Percentiles rank a stretch among this genome's conserved stretches.
Evolutionary conservation across 1,140 invertebrate genomes (phyloP).

Genomic region (Brachionus rotundiformis): DNA sequence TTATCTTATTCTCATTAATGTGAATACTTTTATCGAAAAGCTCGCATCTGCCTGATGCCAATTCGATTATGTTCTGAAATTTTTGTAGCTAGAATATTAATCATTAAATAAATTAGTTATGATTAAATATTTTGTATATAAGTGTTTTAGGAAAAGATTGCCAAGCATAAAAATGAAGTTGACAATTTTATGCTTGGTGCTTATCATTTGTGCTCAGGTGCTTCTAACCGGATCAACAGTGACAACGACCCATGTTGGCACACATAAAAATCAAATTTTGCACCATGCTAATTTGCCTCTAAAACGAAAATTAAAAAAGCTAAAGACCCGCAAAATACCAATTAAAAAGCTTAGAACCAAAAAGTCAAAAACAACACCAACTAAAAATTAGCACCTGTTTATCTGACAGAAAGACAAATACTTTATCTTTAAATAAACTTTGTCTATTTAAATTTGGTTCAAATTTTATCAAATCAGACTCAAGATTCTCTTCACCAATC

Average conservation of each 20-base stretch:
- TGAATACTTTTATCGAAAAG: background rate
- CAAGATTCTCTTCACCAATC: conserved; percentile 67
- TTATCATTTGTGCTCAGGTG: background rate
- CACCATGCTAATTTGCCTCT: background rate
- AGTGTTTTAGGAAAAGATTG: background rate
- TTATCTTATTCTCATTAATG: background rate
- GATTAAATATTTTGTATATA: background rate
- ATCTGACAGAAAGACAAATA: conserved; percentile 69
- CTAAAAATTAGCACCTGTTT: conserved; percentile 65
- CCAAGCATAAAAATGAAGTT: background rate
- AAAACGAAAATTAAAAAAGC: background rate
- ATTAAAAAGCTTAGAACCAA: background rate
- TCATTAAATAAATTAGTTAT: background rate
- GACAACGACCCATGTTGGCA: background rate
- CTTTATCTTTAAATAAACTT: conserved; percentile 68
- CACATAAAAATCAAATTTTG: background rate
- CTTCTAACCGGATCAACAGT: background rate
- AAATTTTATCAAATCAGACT: conserved; percentile 67
- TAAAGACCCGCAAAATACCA: background rate
- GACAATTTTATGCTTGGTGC: background rate
- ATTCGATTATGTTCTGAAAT: conserved; percentile 40
- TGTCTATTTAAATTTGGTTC: conserved; percentile 65
- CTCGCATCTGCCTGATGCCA: conserved; percentile 44
- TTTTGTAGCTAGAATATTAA: conserved; percentile 27
- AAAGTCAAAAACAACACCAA: background rate